A percentile compares a stretch with the other conserved stretches of the same genome.
These are phyloP conservation scores for Solea senegalensis DNA, from an alignment of 2,113 vertebrate species.

Conservation along the genomic window DNA sequence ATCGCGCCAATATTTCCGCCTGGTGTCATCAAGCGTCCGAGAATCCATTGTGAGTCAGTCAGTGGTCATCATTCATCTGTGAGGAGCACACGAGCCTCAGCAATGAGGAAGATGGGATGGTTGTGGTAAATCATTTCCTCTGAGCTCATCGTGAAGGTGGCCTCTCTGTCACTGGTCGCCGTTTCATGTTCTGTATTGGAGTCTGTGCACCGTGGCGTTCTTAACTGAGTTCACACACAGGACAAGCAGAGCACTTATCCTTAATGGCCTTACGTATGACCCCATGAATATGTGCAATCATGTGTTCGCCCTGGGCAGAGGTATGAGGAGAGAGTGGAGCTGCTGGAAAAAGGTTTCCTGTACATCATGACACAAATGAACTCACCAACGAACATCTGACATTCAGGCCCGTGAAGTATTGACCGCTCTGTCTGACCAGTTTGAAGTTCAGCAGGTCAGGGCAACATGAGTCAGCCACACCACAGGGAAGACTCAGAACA, in stretches of 20 bases:
- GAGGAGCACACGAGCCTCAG: conserved; percentile 11
- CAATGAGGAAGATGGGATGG: conserved; percentile 1
- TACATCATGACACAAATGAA: conserved; percentile 15
- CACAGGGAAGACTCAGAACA: neutral
- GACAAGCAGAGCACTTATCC: conserved; percentile 50
- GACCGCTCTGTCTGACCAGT: conserved; percentile 18
- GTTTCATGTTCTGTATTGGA: conserved; percentile 14
- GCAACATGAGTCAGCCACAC: neutral
- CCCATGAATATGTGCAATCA: conserved; percentile 42
- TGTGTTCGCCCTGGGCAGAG: conserved; percentile 13
- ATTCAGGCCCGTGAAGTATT: neutral
- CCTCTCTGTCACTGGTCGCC: neutral
- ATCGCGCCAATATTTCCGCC: conserved; percentile 20
- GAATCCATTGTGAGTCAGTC: conserved; percentile 43
- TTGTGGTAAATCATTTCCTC: neutral
- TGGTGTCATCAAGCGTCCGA: conserved; percentile 34
- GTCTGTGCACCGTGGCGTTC: conserved; percentile 20
- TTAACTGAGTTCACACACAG: conserved; percentile 52
- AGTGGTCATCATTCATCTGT: conserved; percentile 21
- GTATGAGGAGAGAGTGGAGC: conserved; percentile 12
- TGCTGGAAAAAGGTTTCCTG: neutral
- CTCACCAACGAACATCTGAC: neutral
- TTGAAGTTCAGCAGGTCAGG: neutral
- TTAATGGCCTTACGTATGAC: conserved; percentile 41
- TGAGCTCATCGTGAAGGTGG: conserved; percentile 23